Percentiles rank a stretch among this genome's conserved stretches.
These are phyloP conservation scores for Teinopalpus imperialis DNA, from an alignment of 2,888 invertebrate genomes.

Conservation along the genomic window DNA sequence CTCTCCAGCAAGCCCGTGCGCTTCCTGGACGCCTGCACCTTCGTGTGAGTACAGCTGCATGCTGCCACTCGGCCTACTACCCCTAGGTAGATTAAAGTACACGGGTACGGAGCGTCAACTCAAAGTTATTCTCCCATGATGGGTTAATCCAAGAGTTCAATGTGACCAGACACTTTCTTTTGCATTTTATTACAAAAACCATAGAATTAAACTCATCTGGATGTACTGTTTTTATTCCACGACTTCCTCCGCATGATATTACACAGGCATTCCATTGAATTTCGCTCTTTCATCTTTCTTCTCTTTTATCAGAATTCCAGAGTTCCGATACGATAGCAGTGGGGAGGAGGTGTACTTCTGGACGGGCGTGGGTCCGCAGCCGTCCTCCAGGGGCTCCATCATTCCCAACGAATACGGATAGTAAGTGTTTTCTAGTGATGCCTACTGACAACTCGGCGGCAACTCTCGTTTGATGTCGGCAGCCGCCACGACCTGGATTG, in stretches of 20 bases:
- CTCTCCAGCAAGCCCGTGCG: slow-evolving; percentile 87
- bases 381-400: slow-evolving; percentile 89
- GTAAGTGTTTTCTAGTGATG: slow-evolving; percentile 85
- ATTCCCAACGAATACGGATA: slow-evolving; percentile 96
- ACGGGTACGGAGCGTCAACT: no score
- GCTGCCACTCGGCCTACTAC: no score
- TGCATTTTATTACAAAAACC: no score
- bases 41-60: slow-evolving; percentile 60
- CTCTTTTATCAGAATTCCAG: slow-evolving; percentile 86
- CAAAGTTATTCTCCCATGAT: no score
- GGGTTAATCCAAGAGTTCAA: no score
- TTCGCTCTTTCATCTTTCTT: background rate
- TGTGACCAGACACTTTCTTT: no score
- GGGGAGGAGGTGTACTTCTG: slow-evolving; percentile 92
- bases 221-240: no score
- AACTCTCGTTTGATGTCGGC: background rate
- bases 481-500: no score
- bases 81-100: no score
- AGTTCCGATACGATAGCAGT: slow-evolving; percentile 89
- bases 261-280: background rate
- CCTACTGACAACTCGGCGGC: no score
- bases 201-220: no score
- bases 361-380: slow-evolving; percentile 94
- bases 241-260: no score
- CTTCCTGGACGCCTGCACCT: slow-evolving; percentile 90